phyloP scores from a whole-genome alignment of 2,888 invertebrate species.

The Lasioglossum oenotherae region DNA sequence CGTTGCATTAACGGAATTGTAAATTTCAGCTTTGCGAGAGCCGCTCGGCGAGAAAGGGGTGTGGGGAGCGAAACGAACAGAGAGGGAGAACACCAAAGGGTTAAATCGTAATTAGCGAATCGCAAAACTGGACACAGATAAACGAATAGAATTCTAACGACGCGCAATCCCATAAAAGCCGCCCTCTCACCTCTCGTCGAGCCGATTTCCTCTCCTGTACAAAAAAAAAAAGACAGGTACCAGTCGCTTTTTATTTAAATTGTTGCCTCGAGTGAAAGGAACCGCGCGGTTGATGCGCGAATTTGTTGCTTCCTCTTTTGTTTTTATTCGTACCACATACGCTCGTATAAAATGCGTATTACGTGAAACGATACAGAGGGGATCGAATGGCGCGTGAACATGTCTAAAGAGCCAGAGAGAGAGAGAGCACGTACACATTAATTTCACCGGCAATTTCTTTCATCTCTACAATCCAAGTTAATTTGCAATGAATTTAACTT shows the following conservation, averaged over 20 bases:
- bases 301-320: neutral
- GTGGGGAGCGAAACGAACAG: neutral
- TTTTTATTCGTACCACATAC: constrained; percentile 28
- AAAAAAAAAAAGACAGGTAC: constrained; percentile 10
- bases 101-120: constrained; percentile 71
- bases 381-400: neutral
- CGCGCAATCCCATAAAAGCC: constrained; percentile 55
- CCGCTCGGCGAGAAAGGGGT: neutral
- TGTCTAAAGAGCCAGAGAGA: neutral
- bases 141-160: constrained; percentile 59
- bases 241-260: constrained; percentile 43
- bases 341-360: neutral
- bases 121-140: constrained; percentile 55
- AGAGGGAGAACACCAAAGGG: constrained; percentile 53
- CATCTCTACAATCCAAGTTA: too few species aligned
- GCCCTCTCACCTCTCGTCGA: neutral
- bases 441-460: neutral
- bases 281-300: neutral
- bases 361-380: neutral
- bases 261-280: constrained; percentile 34
- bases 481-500: too few species aligned
- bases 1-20: constrained; percentile 67
- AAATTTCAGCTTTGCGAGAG: constrained; percentile 65
- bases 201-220: constrained; percentile 25
- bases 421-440: neutral